Evolutionary conservation across 64 coral and sea anemone species (phyloP).

Genomic region (Stichodactyla mertensii): DNA sequence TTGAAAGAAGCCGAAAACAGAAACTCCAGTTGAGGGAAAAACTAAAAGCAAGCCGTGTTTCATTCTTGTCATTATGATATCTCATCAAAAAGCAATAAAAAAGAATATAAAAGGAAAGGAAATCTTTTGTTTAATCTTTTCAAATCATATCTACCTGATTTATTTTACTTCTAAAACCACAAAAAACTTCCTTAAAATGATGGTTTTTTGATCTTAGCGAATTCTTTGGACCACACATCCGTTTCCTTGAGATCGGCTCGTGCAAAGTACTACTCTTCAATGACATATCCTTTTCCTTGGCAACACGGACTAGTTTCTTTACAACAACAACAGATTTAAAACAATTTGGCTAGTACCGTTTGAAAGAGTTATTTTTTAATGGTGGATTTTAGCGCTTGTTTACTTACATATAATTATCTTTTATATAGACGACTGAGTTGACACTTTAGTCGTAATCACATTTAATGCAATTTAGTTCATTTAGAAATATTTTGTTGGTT

Average conservation of each 20-base stretch:
- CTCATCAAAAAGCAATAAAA: not conserved
- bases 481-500: not conserved
- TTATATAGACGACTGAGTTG: not conserved
- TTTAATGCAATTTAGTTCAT: not conserved
- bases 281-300: not conserved
- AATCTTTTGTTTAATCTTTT: not conserved
- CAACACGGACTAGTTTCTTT: not conserved
- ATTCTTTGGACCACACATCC: not conserved
- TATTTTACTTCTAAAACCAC: not conserved
- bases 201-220: not conserved
- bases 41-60: too few relatives aligned
- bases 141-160: not conserved
- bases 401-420: not conserved
- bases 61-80: too few relatives aligned
- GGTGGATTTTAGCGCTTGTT: not conserved
- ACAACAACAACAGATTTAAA: not conserved
- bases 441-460: not conserved
- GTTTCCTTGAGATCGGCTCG: not conserved
- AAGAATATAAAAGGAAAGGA: not conserved
- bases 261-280: not conserved
- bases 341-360: not conserved
- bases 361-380: not conserved
- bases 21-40: too few relatives aligned
- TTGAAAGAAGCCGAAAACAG: too few relatives aligned
- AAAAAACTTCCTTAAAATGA: not conserved